phyloP scores from a whole-genome alignment of 2,888 invertebrate species.

The Galeopsomyia nigrocyanea region DNA sequence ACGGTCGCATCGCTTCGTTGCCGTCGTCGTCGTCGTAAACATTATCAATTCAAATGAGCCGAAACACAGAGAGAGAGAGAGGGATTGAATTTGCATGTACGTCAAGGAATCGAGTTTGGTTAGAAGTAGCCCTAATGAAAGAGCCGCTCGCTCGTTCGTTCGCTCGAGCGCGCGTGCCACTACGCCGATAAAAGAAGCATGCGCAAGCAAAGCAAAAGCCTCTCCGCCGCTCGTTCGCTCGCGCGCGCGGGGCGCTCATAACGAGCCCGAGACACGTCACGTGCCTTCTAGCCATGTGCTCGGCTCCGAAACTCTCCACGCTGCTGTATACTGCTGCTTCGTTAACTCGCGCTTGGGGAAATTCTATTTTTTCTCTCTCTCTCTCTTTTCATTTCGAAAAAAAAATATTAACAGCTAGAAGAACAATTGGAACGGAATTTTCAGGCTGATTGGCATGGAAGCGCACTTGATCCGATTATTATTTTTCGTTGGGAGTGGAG shows the following conservation, averaged over 20 bases:
- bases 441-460: not conserved
- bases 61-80: slow-evolving; percentile 20
- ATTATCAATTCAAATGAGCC: slow-evolving; percentile 47
- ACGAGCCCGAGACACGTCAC: slow-evolving; percentile 40
- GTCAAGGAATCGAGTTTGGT: slow-evolving; percentile 29
- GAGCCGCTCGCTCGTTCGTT: too few species aligned
- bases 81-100: slow-evolving; percentile 33
- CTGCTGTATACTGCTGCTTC: not conserved
- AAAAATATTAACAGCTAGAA: too few species aligned
- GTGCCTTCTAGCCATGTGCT: not conserved
- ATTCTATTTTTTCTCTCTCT: not conserved
- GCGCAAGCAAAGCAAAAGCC: not conserved
- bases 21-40: slow-evolving; percentile 28
- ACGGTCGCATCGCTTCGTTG: too few species aligned
- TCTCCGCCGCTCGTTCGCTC: too few species aligned
- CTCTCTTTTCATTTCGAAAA: not conserved
- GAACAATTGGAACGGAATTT: too few species aligned
- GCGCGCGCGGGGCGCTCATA: slow-evolving; percentile 1
- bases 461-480: not conserved
- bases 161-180: too few species aligned
- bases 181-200: slow-evolving; percentile 20
- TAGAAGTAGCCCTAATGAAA: too few species aligned
- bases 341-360: not conserved
- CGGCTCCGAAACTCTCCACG: not conserved
- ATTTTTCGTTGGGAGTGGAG: not conserved